Evolutionary conservation across 1,140 invertebrate genomes (phyloP), one percentile per base, ranked within the genome.

Genomic region (Holcopasites calliopsidis): DNA sequence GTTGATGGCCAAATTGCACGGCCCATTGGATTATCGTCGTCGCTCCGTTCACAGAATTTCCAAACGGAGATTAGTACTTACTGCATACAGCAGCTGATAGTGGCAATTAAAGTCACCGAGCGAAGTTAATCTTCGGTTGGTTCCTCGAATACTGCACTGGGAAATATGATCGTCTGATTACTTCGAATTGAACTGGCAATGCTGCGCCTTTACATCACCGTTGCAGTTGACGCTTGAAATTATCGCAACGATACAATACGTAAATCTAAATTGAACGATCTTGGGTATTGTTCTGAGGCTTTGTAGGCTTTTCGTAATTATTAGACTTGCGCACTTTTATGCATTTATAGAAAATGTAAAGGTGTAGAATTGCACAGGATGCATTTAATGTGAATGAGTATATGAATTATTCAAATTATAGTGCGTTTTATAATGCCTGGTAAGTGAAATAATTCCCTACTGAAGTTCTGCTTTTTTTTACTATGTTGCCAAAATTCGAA

Each of bases 61-160:
- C 66, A 75, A 86, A 49, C 88, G 88, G 85, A 89, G 84, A 88
- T 89, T 88, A 83, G 81, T 50, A 55, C n/a, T n/a, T n/a, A n/a
- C n/a, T n/a, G n/a, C 76, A 47, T 79, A 61, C 69, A 40, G 13
- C 28, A 52, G 68, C 83, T 71, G 55, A 76, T 80, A 72, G 49
- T n/a, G 57, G 76, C 74, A 84, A 87, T 87, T 86, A 84, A 80
- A 79, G 72, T 68, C 21, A 54, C 31, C 65, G 62, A 86, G 81
- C 76, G 69, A 77, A 83, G 69, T 82, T 69, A 70, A 77, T 82
- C 58, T 40, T 44, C 52, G 1, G 60, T 16, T 26, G 28, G 21
- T 35, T 66, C 40, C 38, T 55, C 11, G 38, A 42, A 55, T 55
- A n/a, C n/a, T n/a, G n/a, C n/a, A n/a, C n/a, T n/a, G 11, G 49